phyloP scores from a whole-genome alignment of 2,797 vertebrate genomes.

The Carcharodon carcharias region DNA sequence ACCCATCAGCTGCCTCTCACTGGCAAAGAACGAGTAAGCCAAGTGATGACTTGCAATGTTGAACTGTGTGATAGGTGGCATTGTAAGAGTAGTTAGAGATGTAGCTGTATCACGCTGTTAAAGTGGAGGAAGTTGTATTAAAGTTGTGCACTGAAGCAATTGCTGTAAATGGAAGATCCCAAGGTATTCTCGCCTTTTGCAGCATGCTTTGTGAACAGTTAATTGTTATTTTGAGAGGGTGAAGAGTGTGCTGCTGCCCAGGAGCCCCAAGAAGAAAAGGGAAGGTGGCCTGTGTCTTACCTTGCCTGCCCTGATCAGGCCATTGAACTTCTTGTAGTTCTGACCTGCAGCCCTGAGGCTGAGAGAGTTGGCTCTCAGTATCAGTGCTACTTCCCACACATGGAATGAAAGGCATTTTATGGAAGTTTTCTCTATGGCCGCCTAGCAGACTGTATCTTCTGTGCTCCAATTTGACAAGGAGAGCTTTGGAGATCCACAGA shows the following conservation, averaged over 20 bases:
- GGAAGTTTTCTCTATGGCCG: too few species aligned
- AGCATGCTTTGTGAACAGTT: neutral
- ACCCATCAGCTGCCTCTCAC: neutral
- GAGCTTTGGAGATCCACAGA: neutral
- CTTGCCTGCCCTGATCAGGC: neutral
- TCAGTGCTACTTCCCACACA: neutral
- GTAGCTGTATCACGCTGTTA: neutral
- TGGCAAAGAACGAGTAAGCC: neutral
- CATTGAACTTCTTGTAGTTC: neutral
- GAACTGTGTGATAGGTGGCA: neutral
- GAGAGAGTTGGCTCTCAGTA: neutral
- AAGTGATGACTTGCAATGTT: neutral
- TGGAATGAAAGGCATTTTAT: too few species aligned
- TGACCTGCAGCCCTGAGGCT: neutral
- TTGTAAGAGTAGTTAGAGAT: neutral
- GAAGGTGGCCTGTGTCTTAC: neutral
- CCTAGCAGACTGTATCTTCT: neutral
- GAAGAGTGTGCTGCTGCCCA: neutral
- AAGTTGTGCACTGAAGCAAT: too few species aligned
- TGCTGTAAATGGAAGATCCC: too few species aligned
- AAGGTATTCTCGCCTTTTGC: too few species aligned
- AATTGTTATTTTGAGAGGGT: neutral
- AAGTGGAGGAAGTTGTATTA: neutral
- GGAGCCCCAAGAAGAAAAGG: neutral
- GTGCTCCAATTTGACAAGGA: neutral